These are phyloP conservation scores for Planococcus citri DNA, from an alignment of 1,140 invertebrate species.

Conservation along the genomic window DNA sequence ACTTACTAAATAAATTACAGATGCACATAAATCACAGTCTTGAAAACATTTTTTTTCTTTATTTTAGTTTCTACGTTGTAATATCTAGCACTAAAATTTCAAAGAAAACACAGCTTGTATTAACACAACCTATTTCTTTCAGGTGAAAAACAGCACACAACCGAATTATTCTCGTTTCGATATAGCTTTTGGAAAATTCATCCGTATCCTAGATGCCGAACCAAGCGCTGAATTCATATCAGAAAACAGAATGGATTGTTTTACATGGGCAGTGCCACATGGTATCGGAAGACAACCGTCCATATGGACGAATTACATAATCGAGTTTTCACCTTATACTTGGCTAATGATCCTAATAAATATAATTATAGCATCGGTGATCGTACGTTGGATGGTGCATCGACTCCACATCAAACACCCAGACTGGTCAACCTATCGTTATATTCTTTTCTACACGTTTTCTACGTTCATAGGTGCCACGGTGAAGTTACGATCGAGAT, in stretches of 20 bases:
- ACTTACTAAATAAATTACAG: too few relatives aligned
- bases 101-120: too few relatives aligned
- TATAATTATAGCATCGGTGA: conserved; percentile 22
- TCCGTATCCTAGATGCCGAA: conserved; percentile 26
- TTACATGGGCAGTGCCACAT: conserved; percentile 30
- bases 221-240: conserved; percentile 24
- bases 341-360: conserved; percentile 22
- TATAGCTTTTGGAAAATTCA: conserved; percentile 28
- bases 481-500: conserved; percentile 24
- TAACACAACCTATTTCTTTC: not conserved
- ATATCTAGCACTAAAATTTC: too few relatives aligned
- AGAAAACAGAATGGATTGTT: conserved; percentile 30
- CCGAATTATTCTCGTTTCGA: conserved; percentile 22
- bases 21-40: too few relatives aligned
- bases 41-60: too few relatives aligned
- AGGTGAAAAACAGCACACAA: not conserved
- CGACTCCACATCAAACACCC: conserved; percentile 16
- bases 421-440: not conserved
- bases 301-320: conserved; percentile 29
- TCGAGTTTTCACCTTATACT: conserved; percentile 25
- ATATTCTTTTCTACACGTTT: conserved; percentile 24
- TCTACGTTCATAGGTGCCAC: conserved; percentile 26
- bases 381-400: conserved; percentile 14
- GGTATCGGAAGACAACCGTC: conserved; percentile 27
- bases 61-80: too few relatives aligned